Evolutionary conservation across 2,888 invertebrate species (phyloP), one percentile per base, ranked within the genome.

Genomic region (Tortrix viridana): DNA sequence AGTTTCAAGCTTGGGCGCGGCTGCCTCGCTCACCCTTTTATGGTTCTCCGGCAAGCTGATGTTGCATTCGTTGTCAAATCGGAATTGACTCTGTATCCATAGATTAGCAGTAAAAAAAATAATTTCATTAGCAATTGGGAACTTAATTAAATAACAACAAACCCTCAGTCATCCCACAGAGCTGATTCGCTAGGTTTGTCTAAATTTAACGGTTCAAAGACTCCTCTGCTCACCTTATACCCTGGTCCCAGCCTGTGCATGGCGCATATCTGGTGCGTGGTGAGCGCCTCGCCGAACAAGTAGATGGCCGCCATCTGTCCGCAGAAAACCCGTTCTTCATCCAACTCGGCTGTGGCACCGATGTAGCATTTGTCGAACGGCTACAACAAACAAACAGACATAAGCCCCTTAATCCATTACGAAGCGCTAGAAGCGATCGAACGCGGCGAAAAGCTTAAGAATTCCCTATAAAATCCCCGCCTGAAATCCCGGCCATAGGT

Each of bases 301-400:
- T 99, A 99, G 80, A 99, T 97, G 58, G 99, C 98, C 22, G 98
- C 98, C 98, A 99, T 98, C 94, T 99, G 99, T 41, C 99, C 99
- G 91, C 99, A 99, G 92, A 99, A 99, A 72, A 99, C 98, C 67
- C 98, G 94, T 84, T 99, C 98, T 81, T 98, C 98, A 81, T 98
- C 98, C 81, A 98, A 89, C 90, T 99, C 99, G 1, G 98, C 98
- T 55, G 98, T 98, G 65, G 98, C 98, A 65, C 99, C 99, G 82
- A 99, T 98, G 91, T 98, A 99, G 91, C 99, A 99, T 89, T 99
- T 99, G 93, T 99, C 99, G 93, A 99, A 99, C 61, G 98, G 98
- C 98, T 99, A 91, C 9, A 84, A 74, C 60, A 76, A 69, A 61
- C 37, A 43, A 38, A 62, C 19, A 50, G 37, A 32, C 41, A 56